phyloP scores from a whole-genome alignment of 2,888 invertebrate species.

The Lepetodrilus schrolli region DNA sequence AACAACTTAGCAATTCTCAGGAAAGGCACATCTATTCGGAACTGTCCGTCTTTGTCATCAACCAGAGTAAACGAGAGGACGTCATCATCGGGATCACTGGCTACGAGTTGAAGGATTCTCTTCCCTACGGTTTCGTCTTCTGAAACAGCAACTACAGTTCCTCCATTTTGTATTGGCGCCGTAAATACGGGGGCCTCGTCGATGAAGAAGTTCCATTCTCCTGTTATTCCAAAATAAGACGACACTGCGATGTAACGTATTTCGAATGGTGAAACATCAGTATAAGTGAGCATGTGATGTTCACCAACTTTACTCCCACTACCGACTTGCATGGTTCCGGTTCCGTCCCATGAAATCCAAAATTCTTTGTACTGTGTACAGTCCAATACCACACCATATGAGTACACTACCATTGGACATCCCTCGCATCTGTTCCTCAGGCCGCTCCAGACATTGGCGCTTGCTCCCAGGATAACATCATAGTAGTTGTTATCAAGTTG shows the following conservation, averaged over 20 bases:
- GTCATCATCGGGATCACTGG: background rate
- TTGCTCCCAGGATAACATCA: conserved; percentile 31
- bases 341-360: background rate
- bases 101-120: background rate
- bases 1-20: background rate
- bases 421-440: conserved; percentile 19
- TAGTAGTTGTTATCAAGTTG: background rate
- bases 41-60: background rate
- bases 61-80: background rate
- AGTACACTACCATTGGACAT: background rate
- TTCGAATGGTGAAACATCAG: background rate
- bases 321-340: background rate
- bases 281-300: background rate
- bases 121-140: background rate
- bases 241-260: background rate
- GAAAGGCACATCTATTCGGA: background rate
- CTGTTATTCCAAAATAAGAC: background rate
- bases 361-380: background rate
- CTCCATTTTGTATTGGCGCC: background rate
- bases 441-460: conserved; percentile 5
- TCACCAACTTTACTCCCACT: background rate
- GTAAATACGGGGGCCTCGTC: background rate
- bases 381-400: background rate
- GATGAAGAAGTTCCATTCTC: conserved; percentile 6
- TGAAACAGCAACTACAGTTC: background rate